Conservation (phyloP, 2,113 vertebrate genomes). For the Falco punctatus region DNA sequence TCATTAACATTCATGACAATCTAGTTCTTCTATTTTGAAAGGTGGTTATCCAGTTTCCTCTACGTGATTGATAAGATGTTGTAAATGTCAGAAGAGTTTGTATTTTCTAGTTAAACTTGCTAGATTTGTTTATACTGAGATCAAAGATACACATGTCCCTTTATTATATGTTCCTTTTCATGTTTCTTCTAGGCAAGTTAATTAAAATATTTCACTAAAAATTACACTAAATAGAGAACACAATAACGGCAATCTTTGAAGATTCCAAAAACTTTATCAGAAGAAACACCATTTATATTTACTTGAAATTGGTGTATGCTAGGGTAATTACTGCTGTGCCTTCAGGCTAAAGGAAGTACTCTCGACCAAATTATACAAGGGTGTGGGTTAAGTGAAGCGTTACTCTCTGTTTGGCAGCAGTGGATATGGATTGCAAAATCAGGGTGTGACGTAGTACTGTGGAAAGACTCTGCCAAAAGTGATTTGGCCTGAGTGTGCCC, state of each 20-base stretch:
- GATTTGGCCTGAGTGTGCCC: conserved; percentile 53
- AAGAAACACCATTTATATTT: conserved; percentile 66
- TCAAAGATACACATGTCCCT: conserved; percentile 62
- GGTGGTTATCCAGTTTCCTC: conserved; percentile 39
- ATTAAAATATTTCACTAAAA: conserved; percentile 70
- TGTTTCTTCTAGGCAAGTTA: conserved; percentile 53
- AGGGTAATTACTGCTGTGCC: conserved; percentile 69
- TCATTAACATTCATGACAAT: conserved; percentile 39
- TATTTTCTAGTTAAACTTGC: conserved; percentile 61
- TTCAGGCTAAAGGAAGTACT: conserved; percentile 67
- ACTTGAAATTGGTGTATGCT: conserved; percentile 67
- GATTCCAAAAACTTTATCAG: conserved; percentile 65
- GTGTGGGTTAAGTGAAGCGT: conserved; percentile 72
- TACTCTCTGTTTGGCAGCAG: conserved; percentile 63
- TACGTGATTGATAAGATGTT: conserved; percentile 60
- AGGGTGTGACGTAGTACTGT: conserved; percentile 57
- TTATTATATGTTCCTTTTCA: conserved; percentile 58
- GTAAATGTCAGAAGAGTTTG: conserved; percentile 58
- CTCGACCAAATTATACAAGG: conserved; percentile 68
- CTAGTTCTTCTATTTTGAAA: conserved; percentile 14
- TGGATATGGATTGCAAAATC: conserved; percentile 63
- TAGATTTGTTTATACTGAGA: conserved; percentile 64
- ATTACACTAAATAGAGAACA: conserved; percentile 46
- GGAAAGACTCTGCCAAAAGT: conserved; percentile 57
- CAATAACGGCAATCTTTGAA: conserved; percentile 68